Conservation (phyloP, 1,140 invertebrate species). For the Heliothis subflexa region DNA sequence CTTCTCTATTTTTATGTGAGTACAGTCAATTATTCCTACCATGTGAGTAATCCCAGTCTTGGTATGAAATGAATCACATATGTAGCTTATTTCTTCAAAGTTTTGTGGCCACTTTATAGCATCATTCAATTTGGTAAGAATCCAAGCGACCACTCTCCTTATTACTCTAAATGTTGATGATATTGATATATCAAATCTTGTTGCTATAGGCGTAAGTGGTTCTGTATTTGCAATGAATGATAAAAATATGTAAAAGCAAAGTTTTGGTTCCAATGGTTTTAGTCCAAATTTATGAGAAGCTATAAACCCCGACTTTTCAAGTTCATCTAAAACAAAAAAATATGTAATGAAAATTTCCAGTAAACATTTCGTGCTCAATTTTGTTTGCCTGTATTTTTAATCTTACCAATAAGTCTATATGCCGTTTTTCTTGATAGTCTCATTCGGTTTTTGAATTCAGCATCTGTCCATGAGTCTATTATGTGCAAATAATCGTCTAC, state of each 20-base stretch:
- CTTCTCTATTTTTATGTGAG: conserved; percentile 73
- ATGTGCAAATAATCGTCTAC: conserved; percentile 72
- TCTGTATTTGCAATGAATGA: conserved; percentile 72
- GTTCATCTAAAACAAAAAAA: conserved; percentile 65
- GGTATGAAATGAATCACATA: conserved; percentile 64
- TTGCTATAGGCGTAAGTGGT: conserved; percentile 70
- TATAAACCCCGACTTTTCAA: conserved; percentile 69
- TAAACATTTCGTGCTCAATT: background rate
- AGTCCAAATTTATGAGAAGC: conserved; percentile 73
- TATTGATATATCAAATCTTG: conserved; percentile 76
- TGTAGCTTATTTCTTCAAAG: conserved; percentile 60
- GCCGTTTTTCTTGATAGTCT: conserved; percentile 65
- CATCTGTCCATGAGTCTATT: conserved; percentile 71
- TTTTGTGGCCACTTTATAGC: conserved; percentile 71
- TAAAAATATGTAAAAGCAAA: conserved; percentile 76
- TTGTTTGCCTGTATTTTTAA: background rate
- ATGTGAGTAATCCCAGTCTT: conserved; percentile 68
- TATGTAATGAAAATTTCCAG: background rate
- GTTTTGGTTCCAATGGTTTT: conserved; percentile 70
- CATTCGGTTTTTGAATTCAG: conserved; percentile 67
- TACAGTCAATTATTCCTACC: conserved; percentile 71
- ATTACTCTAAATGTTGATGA: conserved; percentile 76
- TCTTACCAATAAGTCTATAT: conserved; percentile 63
- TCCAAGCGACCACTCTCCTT: conserved; percentile 70
- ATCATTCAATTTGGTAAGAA: conserved; percentile 72